A percentile compares a stretch with the other conserved stretches of the same genome.
phyloP scores from a whole-genome alignment of 2,113 vertebrate genomes.

The Neodontobutis hainanensis region DNA sequence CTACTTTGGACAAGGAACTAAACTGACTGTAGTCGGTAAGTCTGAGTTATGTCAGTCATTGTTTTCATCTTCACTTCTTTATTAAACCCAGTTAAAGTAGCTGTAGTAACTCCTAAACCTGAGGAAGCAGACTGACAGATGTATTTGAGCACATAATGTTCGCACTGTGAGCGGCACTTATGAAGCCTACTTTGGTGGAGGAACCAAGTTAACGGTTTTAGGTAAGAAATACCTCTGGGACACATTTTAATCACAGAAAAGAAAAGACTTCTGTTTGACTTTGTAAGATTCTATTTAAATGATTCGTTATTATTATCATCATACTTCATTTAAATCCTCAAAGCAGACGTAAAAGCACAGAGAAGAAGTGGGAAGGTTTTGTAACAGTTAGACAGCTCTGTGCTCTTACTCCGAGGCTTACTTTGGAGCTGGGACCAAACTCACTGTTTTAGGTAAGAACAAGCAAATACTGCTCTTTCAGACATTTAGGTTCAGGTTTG shows the following conservation, averaged over 20 bases:
- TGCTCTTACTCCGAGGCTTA: slow-evolving; percentile 53
- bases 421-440: slow-evolving; percentile 74
- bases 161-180: slow-evolving; percentile 17
- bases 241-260: background rate
- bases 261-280: too few relatives aligned
- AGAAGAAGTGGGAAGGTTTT: slow-evolving; percentile 44
- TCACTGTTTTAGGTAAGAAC: slow-evolving; percentile 74
- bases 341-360: fast-evolving
- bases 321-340: too few relatives aligned
- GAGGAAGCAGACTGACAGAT: background rate
- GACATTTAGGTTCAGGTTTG: background rate
- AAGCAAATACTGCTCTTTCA: background rate
- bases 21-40: slow-evolving; percentile 67
- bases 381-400: slow-evolving; percentile 44
- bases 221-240: background rate
- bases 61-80: too few relatives aligned
- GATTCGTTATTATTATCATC: too few relatives aligned
- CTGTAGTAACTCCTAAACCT: background rate
- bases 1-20: slow-evolving; percentile 50
- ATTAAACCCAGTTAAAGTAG: background rate
- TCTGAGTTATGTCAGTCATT: slow-evolving; percentile 1
- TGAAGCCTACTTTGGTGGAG: slow-evolving; percentile 71
- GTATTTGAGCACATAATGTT: slow-evolving; percentile 5
- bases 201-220: slow-evolving; percentile 57
- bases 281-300: too few relatives aligned